Percentiles rank a stretch among this genome's conserved stretches.
These are phyloP conservation scores for Distichodus sexfasciatus DNA, from an alignment of 2,797 vertebrate genomes.

Conservation along the genomic window DNA sequence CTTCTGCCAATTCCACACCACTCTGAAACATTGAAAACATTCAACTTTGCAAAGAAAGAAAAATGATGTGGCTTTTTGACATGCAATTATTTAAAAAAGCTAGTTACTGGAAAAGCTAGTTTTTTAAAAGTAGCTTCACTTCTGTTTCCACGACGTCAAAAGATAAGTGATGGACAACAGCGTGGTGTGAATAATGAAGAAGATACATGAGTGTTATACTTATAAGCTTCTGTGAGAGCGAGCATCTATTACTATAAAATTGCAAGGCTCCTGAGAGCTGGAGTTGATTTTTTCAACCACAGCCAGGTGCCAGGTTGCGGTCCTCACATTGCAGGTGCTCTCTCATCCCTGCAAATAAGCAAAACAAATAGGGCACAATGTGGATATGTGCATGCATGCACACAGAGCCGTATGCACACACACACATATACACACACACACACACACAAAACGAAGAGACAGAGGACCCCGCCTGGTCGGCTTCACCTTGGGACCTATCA, in stretches of 20 bases:
- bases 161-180: too few relatives aligned
- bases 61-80: too few relatives aligned
- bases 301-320: slow-evolving; percentile 81
- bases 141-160: too few relatives aligned
- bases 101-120: too few relatives aligned
- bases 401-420: slow-evolving; percentile 4
- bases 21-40: too few relatives aligned
- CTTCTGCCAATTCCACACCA: too few relatives aligned
- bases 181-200: slow-evolving; percentile 61
- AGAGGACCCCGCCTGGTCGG: slow-evolving; percentile 67
- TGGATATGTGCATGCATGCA: slow-evolving; percentile 21
- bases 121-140: too few relatives aligned
- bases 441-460: slow-evolving; percentile 61
- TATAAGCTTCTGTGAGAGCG: slow-evolving; percentile 64
- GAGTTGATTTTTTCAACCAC: slow-evolving; percentile 79
- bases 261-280: slow-evolving; percentile 72
- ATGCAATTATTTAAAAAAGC: too few relatives aligned
- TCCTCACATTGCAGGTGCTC: slow-evolving; percentile 76
- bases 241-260: slow-evolving; percentile 77
- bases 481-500: slow-evolving; percentile 77
- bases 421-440: neutral
- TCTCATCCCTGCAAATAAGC: slow-evolving; percentile 79
- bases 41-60: too few relatives aligned
- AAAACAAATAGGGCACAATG: slow-evolving; percentile 55
- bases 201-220: slow-evolving; percentile 18